Evolutionary conservation across 2,113 vertebrate genomes (phyloP).

Genomic region (Oceanites oceanicus): DNA sequence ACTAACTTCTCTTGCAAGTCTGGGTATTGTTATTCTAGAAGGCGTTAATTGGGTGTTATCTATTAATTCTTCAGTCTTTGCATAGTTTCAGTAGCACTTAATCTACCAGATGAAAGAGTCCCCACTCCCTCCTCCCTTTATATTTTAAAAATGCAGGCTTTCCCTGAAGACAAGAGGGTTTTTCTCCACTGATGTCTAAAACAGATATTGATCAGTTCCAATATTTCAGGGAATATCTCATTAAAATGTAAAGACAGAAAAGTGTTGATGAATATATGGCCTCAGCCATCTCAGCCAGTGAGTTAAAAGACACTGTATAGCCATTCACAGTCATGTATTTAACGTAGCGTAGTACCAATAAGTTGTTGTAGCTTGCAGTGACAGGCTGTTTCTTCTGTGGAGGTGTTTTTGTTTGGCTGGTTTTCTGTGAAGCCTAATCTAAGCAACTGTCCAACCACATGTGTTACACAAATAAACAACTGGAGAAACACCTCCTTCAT

Average conservation of each 20-base stretch:
- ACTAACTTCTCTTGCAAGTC: not conserved
- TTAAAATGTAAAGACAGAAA: not conserved
- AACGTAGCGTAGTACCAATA: fast-evolving
- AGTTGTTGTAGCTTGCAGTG: not conserved
- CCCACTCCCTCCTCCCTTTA: not conserved
- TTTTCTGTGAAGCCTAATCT: not conserved
- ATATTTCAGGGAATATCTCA: not conserved
- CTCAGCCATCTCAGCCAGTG: not conserved
- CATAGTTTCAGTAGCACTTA: not conserved
- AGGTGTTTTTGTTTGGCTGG: not conserved
- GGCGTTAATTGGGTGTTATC: not conserved
- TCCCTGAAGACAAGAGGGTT: not conserved
- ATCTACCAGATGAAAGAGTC: not conserved
- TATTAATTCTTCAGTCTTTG: not conserved
- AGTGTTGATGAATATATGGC: not conserved
- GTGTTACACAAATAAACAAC: not conserved
- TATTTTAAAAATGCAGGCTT: not conserved
- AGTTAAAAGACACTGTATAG: not conserved
- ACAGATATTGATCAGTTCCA: not conserved
- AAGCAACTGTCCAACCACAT: not conserved
- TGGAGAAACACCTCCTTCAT: not conserved
- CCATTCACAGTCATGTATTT: not conserved
- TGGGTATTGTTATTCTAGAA: not conserved
- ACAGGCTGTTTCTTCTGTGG: not conserved
- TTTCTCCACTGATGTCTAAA: not conserved